Conservation (phyloP, 1,140 invertebrate species). For the Ceratina calcarata region DNA sequence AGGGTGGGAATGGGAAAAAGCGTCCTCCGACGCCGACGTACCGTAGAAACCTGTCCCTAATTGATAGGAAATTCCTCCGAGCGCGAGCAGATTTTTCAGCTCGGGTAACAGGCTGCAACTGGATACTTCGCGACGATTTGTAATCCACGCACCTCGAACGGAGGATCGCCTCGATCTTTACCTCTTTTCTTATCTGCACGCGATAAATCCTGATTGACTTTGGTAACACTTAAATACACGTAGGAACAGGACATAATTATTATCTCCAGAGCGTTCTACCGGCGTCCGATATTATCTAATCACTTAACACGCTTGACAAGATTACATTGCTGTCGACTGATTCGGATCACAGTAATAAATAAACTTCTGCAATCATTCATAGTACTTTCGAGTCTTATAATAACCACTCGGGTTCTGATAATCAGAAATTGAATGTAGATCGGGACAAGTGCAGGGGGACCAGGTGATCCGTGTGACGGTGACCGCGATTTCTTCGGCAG, state of each 20-base stretch:
- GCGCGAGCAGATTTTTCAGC: constrained; percentile 70
- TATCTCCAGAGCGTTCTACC: no score
- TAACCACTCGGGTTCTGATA: no score
- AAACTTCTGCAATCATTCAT: no score
- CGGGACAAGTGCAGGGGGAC: neutral
- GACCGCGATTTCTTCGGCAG: neutral
- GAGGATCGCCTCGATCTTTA: constrained; percentile 9
- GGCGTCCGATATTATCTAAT: no score
- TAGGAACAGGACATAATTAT: no score
- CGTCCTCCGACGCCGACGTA: constrained; percentile 39
- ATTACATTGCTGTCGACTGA: no score
- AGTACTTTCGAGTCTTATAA: no score
- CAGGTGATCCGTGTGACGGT: neutral
- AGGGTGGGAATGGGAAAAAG: constrained; percentile 43
- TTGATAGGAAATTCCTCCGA: constrained; percentile 77
- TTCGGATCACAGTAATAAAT: no score
- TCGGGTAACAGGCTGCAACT: constrained; percentile 73
- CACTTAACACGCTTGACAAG: no score
- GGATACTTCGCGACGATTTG: constrained; percentile 73
- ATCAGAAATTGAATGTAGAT: neutral
- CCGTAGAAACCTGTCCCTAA: constrained; percentile 77
- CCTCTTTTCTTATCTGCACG: neutral
- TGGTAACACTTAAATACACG: no score
- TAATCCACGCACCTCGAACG: constrained; percentile 65
- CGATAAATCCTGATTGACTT: constrained; percentile 30